These are phyloP conservation scores for Columba janthina DNA, from an alignment of 2,113 vertebrate genomes.

Conservation along the genomic window DNA sequence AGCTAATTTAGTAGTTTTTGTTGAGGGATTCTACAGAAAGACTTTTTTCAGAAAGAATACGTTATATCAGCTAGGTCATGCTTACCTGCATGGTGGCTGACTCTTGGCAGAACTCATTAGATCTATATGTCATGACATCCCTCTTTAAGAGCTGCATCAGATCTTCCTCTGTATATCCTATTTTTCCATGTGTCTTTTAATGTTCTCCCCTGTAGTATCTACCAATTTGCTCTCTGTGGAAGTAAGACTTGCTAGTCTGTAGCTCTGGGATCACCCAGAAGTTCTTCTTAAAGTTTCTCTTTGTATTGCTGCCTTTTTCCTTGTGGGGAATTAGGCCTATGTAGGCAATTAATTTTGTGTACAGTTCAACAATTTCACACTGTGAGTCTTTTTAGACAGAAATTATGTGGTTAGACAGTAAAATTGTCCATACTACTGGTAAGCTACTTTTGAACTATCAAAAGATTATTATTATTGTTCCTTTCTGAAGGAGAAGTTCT, in stretches of 20 bases:
- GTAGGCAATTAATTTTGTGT: not conserved
- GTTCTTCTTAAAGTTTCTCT: not conserved
- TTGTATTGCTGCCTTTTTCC: not conserved
- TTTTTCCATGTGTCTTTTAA: not conserved
- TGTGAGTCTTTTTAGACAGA: not conserved
- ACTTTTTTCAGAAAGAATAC: not conserved
- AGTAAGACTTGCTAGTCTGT: not conserved
- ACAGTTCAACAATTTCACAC: not conserved
- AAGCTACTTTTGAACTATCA: not conserved
- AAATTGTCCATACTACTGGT: not conserved
- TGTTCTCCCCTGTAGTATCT: not conserved
- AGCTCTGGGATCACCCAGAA: not conserved
- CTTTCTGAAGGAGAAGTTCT: not conserved
- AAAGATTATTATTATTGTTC: not conserved
- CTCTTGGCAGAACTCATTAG: not conserved
- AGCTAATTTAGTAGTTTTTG: not conserved
- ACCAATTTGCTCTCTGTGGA: not conserved
- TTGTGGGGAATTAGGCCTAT: not conserved
- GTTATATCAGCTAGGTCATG: not conserved
- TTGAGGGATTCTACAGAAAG: not conserved
- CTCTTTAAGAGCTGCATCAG: not conserved
- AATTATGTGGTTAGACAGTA: not conserved
- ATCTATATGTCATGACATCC: not conserved
- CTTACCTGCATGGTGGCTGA: not conserved
- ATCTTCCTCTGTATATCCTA: not conserved